Evolutionary conservation across 2,797 vertebrate species (phyloP).

Genomic region (Sebastes itinus): DNA sequence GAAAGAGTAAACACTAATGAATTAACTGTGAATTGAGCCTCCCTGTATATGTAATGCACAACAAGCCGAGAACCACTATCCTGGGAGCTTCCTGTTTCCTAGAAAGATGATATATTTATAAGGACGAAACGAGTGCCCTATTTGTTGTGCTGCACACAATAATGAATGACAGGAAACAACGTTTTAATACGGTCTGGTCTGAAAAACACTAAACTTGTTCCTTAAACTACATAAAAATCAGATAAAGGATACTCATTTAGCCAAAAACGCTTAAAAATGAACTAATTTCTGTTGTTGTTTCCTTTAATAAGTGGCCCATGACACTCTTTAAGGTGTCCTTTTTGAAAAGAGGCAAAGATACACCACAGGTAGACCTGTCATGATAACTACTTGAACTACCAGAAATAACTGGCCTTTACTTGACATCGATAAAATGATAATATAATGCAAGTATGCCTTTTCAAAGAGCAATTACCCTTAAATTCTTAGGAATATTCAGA

Average conservation of each 20-base stretch:
- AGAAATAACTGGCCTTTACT: no score
- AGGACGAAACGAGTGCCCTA: not conserved
- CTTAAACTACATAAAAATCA: not conserved
- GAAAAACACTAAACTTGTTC: not conserved
- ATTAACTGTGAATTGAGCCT: not conserved
- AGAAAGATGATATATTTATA: not conserved
- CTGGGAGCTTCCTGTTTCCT: not conserved
- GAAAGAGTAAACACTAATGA: not conserved
- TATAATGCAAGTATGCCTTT: fast-evolving
- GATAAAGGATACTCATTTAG: not conserved
- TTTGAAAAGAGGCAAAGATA: not conserved
- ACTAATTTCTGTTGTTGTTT: not conserved
- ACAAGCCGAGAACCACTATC: not conserved
- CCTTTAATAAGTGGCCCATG: not conserved
- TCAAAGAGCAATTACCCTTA: no score
- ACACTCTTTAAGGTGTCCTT: not conserved
- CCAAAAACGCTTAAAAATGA: not conserved
- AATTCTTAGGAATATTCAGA: no score
- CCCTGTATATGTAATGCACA: not conserved
- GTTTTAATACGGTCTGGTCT: not conserved
- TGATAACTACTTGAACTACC: no score
- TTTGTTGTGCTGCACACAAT: not conserved
- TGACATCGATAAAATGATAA: no score
- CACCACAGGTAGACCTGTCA: not conserved
- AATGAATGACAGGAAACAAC: not conserved